Conservation (phyloP, 2,888 invertebrate genomes). For the Zaprionus lineosus region DNA sequence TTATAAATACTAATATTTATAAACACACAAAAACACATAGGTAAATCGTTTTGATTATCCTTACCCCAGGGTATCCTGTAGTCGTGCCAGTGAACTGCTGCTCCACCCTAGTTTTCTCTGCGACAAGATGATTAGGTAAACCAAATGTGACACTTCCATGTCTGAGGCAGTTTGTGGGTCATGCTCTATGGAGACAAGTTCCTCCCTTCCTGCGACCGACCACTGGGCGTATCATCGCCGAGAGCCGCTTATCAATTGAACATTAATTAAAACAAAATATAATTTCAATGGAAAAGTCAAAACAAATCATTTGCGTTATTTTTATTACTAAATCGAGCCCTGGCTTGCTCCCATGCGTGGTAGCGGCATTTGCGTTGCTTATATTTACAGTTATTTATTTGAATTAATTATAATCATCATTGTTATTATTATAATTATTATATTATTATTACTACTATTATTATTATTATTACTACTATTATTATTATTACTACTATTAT, state of each 20-base stretch:
- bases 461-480: not conserved
- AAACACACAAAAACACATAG: too few species aligned
- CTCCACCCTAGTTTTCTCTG: too few species aligned
- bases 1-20: too few species aligned
- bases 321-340: slow-evolving; percentile 18
- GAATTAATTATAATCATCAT: not conserved
- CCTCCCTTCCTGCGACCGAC: too few species aligned
- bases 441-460: not conserved
- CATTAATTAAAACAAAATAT: slow-evolving; percentile 31
- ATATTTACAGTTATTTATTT: not conserved
- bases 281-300: slow-evolving; percentile 25
- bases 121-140: not conserved
- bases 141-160: slow-evolving; percentile 15
- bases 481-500: not conserved
- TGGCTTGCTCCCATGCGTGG: not conserved
- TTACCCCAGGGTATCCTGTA: too few species aligned
- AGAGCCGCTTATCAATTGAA: slow-evolving; percentile 30
- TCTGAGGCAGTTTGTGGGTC: slow-evolving; percentile 10
- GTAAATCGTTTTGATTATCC: too few species aligned
- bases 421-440: not conserved
- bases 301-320: slow-evolving; percentile 42
- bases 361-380: slow-evolving; percentile 38
- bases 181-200: slow-evolving; percentile 11
- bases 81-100: too few species aligned
- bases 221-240: slow-evolving; percentile 16